Percentiles rank a stretch among this genome's conserved stretches.
These are phyloP conservation scores for Ammodytes marinus DNA, from an alignment of 2,113 vertebrate genomes.

Conservation along the genomic window DNA sequence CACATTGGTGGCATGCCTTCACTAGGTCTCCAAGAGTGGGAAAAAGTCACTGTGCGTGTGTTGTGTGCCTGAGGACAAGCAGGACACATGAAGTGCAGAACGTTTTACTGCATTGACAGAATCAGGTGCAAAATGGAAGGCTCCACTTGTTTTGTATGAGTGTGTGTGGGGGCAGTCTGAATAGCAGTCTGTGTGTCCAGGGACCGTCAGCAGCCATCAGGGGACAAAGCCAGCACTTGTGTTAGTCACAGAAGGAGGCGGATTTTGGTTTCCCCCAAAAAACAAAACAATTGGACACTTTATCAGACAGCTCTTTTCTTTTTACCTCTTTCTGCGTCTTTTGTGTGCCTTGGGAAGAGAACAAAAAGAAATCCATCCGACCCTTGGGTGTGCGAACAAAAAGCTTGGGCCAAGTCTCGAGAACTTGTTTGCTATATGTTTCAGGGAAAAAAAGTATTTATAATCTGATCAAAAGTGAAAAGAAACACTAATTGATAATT, in stretches of 20 bases:
- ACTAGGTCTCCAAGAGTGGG: background rate
- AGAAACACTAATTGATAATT: too few relatives aligned
- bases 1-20: slow-evolving; percentile 50
- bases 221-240: slow-evolving; percentile 62
- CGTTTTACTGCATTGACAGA: background rate
- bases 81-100: slow-evolving; percentile 22
- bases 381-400: background rate
- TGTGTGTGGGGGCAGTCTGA: slow-evolving; percentile 20
- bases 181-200: slow-evolving; percentile 42
- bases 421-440: background rate
- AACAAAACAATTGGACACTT: slow-evolving; percentile 31
- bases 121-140: slow-evolving; percentile 17
- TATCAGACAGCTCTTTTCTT: slow-evolving; percentile 9
- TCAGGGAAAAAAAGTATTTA: background rate
- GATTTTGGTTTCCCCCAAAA: slow-evolving; percentile 26
- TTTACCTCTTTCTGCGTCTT: background rate
- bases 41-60: slow-evolving; percentile 9
- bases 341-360: background rate
- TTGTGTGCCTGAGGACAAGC: slow-evolving; percentile 26
- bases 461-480: too few relatives aligned
- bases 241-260: slow-evolving; percentile 21
- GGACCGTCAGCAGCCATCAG: slow-evolving; percentile 29
- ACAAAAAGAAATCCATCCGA: background rate
- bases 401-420: background rate
- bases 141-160: background rate